Conservation (phyloP, 1,140 invertebrate species). For the Polypedilum vanderplanki region DNA sequence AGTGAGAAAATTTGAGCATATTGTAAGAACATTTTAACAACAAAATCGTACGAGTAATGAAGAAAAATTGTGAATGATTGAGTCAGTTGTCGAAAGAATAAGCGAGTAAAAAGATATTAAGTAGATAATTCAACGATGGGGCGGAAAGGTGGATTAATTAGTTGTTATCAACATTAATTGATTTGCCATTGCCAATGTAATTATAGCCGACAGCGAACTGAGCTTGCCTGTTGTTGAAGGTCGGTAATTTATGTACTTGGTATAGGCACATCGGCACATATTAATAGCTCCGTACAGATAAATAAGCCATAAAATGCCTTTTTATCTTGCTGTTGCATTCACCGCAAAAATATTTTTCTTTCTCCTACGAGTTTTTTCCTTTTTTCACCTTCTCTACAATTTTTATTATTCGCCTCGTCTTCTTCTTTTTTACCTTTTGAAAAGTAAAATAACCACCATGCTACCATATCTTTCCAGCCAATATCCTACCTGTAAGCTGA, state of each 20-base stretch:
- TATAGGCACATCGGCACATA: not conserved
- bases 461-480: too few relatives aligned
- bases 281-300: not conserved
- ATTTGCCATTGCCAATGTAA: constrained; percentile 10
- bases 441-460: not conserved
- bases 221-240: not conserved
- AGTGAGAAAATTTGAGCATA: too few relatives aligned
- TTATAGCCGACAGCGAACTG: not conserved
- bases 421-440: not conserved
- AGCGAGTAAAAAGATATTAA: not conserved
- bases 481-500: not conserved
- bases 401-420: not conserved
- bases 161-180: constrained; percentile 1
- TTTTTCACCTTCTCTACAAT: not conserved
- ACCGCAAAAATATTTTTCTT: not conserved
- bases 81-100: not conserved
- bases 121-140: not conserved
- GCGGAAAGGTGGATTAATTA: not conserved
- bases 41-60: too few relatives aligned
- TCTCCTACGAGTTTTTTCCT: not conserved
- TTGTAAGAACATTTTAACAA: too few relatives aligned
- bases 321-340: constrained; percentile 13
- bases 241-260: too few relatives aligned
- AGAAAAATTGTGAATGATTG: too few relatives aligned
- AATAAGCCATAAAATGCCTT: not conserved